Evolutionary conservation across 2,797 vertebrate species (phyloP).

Genomic region (Acipenser ruthenus): DNA sequence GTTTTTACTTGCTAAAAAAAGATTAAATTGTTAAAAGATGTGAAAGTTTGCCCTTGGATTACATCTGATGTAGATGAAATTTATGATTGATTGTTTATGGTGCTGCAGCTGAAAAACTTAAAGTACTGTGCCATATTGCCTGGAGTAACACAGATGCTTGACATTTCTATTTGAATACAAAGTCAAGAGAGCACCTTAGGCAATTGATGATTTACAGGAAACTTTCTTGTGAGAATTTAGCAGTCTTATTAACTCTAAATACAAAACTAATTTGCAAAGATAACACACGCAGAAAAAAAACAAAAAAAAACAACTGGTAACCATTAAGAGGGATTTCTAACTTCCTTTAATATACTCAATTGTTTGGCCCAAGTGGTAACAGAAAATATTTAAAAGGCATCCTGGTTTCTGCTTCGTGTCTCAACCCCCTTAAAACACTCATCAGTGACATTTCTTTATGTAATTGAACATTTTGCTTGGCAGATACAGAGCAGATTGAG

Average conservation of each 20-base stretch:
- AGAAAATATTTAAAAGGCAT: constrained; percentile 15
- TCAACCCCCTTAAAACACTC: constrained; percentile 25
- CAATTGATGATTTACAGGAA: constrained; percentile 15
- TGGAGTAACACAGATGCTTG: neutral
- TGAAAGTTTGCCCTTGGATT: too few relatives aligned
- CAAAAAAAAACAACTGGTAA: constrained; percentile 27
- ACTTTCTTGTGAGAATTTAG: constrained; percentile 19
- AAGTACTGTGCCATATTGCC: neutral
- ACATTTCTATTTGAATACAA: neutral
- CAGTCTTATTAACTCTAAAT: constrained; percentile 30
- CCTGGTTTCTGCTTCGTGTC: constrained; percentile 39
- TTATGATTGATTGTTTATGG: too few relatives aligned
- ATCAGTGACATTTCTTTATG: neutral
- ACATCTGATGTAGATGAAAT: too few relatives aligned
- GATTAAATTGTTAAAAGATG: too few relatives aligned
- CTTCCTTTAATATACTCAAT: constrained; percentile 23
- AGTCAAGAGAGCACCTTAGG: neutral
- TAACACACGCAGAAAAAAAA: constrained; percentile 28
- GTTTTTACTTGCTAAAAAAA: too few relatives aligned
- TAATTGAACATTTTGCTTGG: neutral
- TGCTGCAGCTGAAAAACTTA: too few relatives aligned
- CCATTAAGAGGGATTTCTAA: constrained; percentile 17
- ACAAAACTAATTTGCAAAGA: constrained; percentile 22
- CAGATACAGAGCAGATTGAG: neutral
- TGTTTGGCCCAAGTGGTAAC: constrained; percentile 5